These are phyloP conservation scores for Drosophila bifasciata DNA, from an alignment of 1,140 invertebrate species.

Conservation along the genomic window DNA sequence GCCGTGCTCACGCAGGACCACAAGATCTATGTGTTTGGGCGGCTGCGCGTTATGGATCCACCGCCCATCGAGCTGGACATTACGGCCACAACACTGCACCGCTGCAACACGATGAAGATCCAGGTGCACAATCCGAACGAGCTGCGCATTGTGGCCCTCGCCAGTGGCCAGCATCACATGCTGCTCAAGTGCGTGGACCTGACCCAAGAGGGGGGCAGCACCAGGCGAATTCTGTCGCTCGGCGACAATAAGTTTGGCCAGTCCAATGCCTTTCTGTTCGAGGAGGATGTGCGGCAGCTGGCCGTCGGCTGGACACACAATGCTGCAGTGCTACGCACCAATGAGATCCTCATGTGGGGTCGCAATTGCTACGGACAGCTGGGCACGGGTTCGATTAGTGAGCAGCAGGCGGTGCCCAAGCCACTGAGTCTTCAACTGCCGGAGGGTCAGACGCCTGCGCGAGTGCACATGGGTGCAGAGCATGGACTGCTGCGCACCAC, in stretches of 20 bases:
- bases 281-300: slow-evolving; percentile 84
- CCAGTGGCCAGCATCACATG: slow-evolving; percentile 91
- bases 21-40: slow-evolving; percentile 75
- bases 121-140: slow-evolving; percentile 61
- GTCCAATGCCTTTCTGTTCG: slow-evolving; percentile 71
- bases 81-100: slow-evolving; percentile 70
- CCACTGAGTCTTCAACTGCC: slow-evolving; percentile 52
- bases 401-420: slow-evolving; percentile 56
- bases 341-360: slow-evolving; percentile 89
- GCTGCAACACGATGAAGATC: slow-evolving; percentile 70
- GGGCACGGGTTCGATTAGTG: slow-evolving; percentile 79
- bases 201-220: slow-evolving; percentile 30
- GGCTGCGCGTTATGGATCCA: slow-evolving; percentile 65
- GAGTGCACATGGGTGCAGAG: slow-evolving; percentile 90
- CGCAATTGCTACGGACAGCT: slow-evolving; percentile 92
- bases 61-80: slow-evolving; percentile 73
- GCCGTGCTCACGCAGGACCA: slow-evolving; percentile 87
- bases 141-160: slow-evolving; percentile 57
- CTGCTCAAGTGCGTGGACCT: slow-evolving; percentile 85
- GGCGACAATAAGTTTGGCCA: slow-evolving; percentile 92
- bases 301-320: slow-evolving; percentile 91
- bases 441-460: slow-evolving; percentile 54
- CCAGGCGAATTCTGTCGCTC: slow-evolving; percentile 86
- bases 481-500: slow-evolving; percentile 88
- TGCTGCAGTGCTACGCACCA: slow-evolving; percentile 86